Base-by-base conservation (phyloP, 2,113 vertebrate genomes). In the Taxidea taxus region DNA sequence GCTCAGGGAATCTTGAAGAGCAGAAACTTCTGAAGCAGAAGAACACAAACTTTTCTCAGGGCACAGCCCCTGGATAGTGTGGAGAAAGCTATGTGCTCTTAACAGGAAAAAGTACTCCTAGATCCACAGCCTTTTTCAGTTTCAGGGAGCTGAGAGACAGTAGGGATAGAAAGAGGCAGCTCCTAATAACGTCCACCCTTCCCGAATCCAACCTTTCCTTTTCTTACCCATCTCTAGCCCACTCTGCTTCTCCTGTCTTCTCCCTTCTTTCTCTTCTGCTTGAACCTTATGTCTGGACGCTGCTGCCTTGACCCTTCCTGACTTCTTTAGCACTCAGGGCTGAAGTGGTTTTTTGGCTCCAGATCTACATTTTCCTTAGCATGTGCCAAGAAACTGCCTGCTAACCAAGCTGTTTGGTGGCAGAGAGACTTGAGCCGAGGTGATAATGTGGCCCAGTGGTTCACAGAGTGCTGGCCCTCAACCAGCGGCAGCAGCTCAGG, bases 331-430 rank as follows among this genome's bases (percentile, higher is more conserved):
- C 64, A 3, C 80, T 7, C 2, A 34, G 34, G 34, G 90, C 74
- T 92, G 29, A 49, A 31, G 60, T 68, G 82, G 31, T 23, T 49
- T 78, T 58, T 82, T 89, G 83, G 70, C 70, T 85, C 70, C 62
- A 74, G 39, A 44, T 60, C 83, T 88, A 6, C 29, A 56, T 72
- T 91, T 94, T 88, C 87, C 87, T 70, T 94, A 44, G n/a, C 89
- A 13, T 62, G 42, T 83, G 87, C 75, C 82, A 87, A 49, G 37
- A 87, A 64, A 42, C 54, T 89, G 31, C 72, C 92, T 27, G 34
- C 64, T 70, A 62, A 66, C 54, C 77, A 16, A 49, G 16, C 84
- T 89, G 77, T 42, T 25, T 39, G 12, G 58, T 87, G 81, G 56
- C 75, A 39, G 60, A 56, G 84, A 37, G n/a, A 37, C 37, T 10